A percentile compares a stretch with the other conserved stretches of the same genome.
phyloP scores from a whole-genome alignment of 1,140 invertebrate species.

The Scaptodrosophila lebanonensis region DNA sequence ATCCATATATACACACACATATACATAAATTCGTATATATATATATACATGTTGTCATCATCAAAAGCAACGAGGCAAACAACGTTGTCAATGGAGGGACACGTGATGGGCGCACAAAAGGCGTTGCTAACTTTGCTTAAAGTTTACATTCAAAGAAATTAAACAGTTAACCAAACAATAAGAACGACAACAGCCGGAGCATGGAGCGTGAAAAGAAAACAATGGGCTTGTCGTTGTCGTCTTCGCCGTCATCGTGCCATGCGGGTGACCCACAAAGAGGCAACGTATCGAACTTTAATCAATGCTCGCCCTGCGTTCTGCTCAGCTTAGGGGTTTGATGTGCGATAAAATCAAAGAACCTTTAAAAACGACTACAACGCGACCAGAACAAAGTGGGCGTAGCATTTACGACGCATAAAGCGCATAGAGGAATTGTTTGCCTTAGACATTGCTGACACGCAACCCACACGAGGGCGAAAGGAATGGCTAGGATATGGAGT shows the following conservation, averaged over 20 bases:
- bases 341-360: constrained; percentile 60
- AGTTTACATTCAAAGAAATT: constrained; percentile 22
- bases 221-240: constrained; percentile 17
- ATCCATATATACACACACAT: too few species aligned
- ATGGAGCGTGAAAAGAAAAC: not conserved
- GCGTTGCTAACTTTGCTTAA: not conserved
- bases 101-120: constrained; percentile 1
- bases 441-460: constrained; percentile 14
- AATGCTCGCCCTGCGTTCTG: constrained; percentile 33
- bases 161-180: constrained; percentile 40
- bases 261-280: constrained; percentile 3
- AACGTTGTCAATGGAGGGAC: not conserved
- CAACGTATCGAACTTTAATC: constrained; percentile 55
- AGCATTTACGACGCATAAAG: constrained; percentile 29
- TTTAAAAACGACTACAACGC: not conserved
- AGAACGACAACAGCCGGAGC: constrained; percentile 17
- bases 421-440: constrained; percentile 22
- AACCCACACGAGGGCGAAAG: not conserved
- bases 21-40: too few species aligned
- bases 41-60: constrained; percentile 52
- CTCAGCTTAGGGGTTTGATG: constrained; percentile 31
- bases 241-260: constrained; percentile 10
- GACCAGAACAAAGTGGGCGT: too few species aligned
- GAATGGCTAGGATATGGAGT: not conserved
- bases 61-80: constrained; percentile 2